phyloP scores from a whole-genome alignment of 1,140 invertebrate species.

The Thaumatotibia leucotreta region DNA sequence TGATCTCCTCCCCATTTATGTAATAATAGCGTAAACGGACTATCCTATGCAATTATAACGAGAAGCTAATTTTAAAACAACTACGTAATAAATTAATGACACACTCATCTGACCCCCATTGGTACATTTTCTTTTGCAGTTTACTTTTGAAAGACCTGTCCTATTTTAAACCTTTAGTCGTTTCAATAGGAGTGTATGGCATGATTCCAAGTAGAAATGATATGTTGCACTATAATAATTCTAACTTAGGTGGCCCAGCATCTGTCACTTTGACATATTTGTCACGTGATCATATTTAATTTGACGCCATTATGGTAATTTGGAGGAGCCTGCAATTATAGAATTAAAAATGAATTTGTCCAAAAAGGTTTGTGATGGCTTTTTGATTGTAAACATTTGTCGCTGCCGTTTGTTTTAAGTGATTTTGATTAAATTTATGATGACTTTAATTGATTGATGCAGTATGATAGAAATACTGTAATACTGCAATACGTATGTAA shows the following conservation, averaged over 20 bases:
- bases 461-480: too few relatives aligned
- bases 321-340: conserved; percentile 51
- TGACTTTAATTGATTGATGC: neutral
- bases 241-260: conserved; percentile 24
- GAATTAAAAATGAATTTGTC: conserved; percentile 67
- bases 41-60: conserved; percentile 24
- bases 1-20: neutral
- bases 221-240: neutral
- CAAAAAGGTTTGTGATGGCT: conserved; percentile 50
- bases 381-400: conserved; percentile 45
- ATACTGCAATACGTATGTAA: too few relatives aligned
- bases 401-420: conserved; percentile 18
- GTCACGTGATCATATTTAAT: conserved; percentile 67
- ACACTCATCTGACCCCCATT: conserved; percentile 26
- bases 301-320: conserved; percentile 43
- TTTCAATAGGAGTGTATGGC: neutral
- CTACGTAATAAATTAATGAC: conserved; percentile 41
- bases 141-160: neutral
- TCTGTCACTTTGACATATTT: conserved; percentile 56
- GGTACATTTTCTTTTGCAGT: conserved; percentile 1
- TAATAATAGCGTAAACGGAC: conserved; percentile 8
- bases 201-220: neutral
- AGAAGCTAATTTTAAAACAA: conserved; percentile 31
- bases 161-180: neutral
- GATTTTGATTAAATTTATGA: conserved; percentile 30